These are phyloP conservation scores for Drosophila dunni DNA, from an alignment of 1,140 invertebrate species.

Conservation along the genomic window DNA sequence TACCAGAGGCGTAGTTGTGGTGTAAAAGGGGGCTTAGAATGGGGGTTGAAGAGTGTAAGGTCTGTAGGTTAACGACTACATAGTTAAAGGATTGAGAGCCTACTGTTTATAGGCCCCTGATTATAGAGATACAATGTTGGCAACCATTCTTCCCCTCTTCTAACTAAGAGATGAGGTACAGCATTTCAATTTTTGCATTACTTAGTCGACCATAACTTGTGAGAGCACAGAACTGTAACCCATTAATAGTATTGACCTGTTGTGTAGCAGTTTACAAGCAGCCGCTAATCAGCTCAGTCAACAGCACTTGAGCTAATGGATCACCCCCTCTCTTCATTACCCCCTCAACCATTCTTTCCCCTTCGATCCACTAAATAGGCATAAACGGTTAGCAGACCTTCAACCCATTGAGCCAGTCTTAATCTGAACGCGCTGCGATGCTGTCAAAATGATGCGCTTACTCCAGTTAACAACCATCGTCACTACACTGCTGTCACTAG, in stretches of 20 bases:
- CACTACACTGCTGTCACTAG: slow-evolving; percentile 11
- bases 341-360: background rate
- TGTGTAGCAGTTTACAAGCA: slow-evolving; percentile 37
- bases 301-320: slow-evolving; percentile 58
- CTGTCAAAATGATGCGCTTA: slow-evolving; percentile 44
- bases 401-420: slow-evolving; percentile 39
- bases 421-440: slow-evolving; percentile 32
- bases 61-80: too few species aligned
- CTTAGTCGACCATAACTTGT: slow-evolving; percentile 41
- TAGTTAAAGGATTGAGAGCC: too few species aligned
- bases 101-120: too few species aligned
- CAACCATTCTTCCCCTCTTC: background rate
- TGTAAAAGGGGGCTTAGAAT: background rate
- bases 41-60: background rate
- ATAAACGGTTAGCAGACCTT: background rate
- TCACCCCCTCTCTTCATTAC: too few species aligned
- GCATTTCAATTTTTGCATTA: slow-evolving; percentile 49
- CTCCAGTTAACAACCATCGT: slow-evolving; percentile 6
- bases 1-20: background rate
- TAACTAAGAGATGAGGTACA: background rate
- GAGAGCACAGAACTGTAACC: background rate
- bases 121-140: background rate
- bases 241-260: slow-evolving; percentile 35
- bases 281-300: slow-evolving; percentile 66
- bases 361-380: slow-evolving; percentile 8